These are phyloP conservation scores for Ariopsis seemanni DNA, from an alignment of 2,113 vertebrate genomes.

Conservation along the genomic window DNA sequence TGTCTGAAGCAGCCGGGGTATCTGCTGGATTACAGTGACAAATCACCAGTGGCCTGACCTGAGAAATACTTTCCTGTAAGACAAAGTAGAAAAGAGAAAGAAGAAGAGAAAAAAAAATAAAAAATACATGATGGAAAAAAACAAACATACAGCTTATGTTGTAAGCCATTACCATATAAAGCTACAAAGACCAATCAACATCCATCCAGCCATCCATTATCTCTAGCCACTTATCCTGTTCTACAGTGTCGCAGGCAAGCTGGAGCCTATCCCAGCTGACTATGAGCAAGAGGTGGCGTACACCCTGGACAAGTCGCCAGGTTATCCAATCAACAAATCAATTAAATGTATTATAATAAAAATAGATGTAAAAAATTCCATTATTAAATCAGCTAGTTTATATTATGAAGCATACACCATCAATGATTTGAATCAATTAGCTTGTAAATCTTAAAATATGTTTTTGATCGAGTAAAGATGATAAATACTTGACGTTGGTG, in stretches of 20 bases:
- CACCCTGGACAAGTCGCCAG: no score
- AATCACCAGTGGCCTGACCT: slow-evolving; percentile 75
- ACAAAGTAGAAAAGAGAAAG: slow-evolving; percentile 13
- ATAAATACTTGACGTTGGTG: neutral
- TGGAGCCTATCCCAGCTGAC: no score
- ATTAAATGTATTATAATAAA: neutral
- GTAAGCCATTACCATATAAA: neutral
- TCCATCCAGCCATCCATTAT: no score
- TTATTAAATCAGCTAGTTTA: neutral
- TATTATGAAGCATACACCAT: neutral
- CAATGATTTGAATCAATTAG: neutral
- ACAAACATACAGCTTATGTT: neutral
- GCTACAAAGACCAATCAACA: neutral
- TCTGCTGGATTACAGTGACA: slow-evolving; percentile 56
- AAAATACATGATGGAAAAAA: neutral
- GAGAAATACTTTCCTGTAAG: slow-evolving; percentile 74
- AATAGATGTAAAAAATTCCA: neutral
- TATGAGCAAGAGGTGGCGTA: no score
- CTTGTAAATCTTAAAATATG: neutral
- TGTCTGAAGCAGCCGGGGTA: slow-evolving; percentile 24
- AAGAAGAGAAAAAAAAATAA: neutral
- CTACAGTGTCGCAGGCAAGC: no score
- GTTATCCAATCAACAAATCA: neutral
- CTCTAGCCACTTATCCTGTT: no score
- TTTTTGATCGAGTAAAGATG: neutral